Conservation (phyloP, 2,888 invertebrate genomes). For the Sinelater perroti region DNA sequence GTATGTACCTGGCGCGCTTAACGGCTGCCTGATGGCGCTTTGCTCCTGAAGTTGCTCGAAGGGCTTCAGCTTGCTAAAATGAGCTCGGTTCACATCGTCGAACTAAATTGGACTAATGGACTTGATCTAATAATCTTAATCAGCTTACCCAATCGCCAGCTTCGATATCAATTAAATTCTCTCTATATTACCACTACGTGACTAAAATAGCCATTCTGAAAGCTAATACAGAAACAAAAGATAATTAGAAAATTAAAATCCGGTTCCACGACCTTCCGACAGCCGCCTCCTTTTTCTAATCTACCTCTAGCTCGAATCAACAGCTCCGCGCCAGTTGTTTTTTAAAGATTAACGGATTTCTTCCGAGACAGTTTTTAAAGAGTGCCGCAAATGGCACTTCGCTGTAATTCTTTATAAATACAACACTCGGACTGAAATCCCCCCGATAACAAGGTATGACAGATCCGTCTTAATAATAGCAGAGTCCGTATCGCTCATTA, state of each 20-base stretch:
- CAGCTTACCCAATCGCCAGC: conserved; percentile 27
- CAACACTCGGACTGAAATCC: conserved; percentile 8
- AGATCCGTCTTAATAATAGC: conserved; percentile 11
- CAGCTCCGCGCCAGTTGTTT: background rate
- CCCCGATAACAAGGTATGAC: conserved; percentile 14
- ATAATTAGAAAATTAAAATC: conserved; percentile 10
- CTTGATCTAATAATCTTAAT: conserved; percentile 21
- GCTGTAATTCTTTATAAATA: conserved; percentile 17
- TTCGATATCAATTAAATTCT: conserved; percentile 20
- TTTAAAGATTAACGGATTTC: conserved; percentile 16
- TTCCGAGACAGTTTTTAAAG: background rate
- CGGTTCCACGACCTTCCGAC: conserved; percentile 1
- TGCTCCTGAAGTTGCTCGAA: too few species aligned
- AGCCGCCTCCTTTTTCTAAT: conserved; percentile 8
- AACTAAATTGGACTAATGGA: conserved; percentile 19
- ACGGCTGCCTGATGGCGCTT: conserved; percentile 9
- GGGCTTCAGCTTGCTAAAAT: too few species aligned
- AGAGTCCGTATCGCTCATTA: background rate
- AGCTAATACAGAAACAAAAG: background rate
- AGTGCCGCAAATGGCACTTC: conserved; percentile 18
- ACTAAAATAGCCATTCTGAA: background rate
- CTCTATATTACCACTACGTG: conserved; percentile 7
- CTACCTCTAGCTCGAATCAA: background rate
- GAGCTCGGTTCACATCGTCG: conserved; percentile 18
- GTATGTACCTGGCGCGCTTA: conserved; percentile 8